Conservation (phyloP, 2,888 invertebrate species). For the Andricus curvator region DNA sequence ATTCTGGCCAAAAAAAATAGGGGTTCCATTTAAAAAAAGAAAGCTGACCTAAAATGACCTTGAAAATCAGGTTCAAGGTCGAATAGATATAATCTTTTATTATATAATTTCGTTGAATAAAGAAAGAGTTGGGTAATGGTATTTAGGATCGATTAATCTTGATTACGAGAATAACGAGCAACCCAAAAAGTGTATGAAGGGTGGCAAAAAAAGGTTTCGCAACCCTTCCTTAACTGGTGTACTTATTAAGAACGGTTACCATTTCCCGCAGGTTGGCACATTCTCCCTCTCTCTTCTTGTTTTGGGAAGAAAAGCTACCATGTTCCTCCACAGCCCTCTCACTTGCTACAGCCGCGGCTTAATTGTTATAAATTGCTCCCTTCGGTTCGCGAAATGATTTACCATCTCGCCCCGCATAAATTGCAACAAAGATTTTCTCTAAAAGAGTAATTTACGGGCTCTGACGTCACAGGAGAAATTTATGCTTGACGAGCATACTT, state of each 20-base stretch:
- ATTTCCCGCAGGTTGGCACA: background rate
- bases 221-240: background rate
- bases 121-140: background rate
- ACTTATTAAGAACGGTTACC: background rate
- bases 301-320: constrained; percentile 21
- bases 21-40: too few species aligned
- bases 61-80: too few species aligned
- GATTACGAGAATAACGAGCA: background rate
- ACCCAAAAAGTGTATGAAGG: background rate
- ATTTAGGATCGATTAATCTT: background rate
- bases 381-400: constrained; percentile 75
- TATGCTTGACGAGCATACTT: constrained; percentile 61
- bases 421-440: constrained; percentile 76
- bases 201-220: background rate
- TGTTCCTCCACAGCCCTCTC: constrained; percentile 19
- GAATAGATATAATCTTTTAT: too few species aligned
- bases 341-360: constrained; percentile 56
- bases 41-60: too few species aligned
- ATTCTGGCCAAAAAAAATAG: too few species aligned
- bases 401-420: constrained; percentile 71
- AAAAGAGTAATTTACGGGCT: constrained; percentile 75
- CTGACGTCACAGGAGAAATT: constrained; percentile 62
- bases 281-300: constrained; percentile 9
- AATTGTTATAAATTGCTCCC: constrained; percentile 77
- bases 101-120: too few species aligned